Base-by-base conservation (phyloP, 2,113 vertebrate species). In the Datnioides undecimradiatus region DNA sequence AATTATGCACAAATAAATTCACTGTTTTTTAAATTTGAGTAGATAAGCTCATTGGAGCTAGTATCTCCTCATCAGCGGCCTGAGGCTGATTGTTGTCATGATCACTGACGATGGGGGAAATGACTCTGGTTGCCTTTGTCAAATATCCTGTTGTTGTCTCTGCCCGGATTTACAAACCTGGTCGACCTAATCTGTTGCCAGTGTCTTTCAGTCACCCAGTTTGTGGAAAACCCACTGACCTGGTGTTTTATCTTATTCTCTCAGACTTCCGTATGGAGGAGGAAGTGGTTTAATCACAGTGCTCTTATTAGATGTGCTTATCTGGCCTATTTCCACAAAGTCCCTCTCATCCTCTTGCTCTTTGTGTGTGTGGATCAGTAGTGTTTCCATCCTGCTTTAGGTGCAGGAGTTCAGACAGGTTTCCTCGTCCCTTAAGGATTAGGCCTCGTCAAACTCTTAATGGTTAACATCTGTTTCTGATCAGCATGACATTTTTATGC, bases 141-240 rank as follows among this genome's bases (percentile, higher is more conserved):
- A 78, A 72, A 87, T 83, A 90, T 93, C 89, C 92, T 90, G 88
- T 91, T 91, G 74, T 88, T 89, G 82, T 87, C 80, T 79, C 62
- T 52, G 74, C 12, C 1, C 59, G 14, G 51, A 65, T 86, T 86
- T 72, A 83, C 52, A 87, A 90, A 75, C 40, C 65, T 59, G 40
- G 29, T 66, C 5, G 13, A 65, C 31, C 76, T 76, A 54, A 75
- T 65, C 52, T 83, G 43, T 25, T 17, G 58, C 41, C 55, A 11
- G 40, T 62, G 49, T 74, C 79, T 51, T 51, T 79, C 11, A 65
- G 67, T 41, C 55, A 23, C 60, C 8, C 51, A 67, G n/a, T 79
- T 60, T 48, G 51, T 73, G 65, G 59, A 78, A 82, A 88, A 72
- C 34, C n/a, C 1, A 3, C 36, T 71, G 70, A 73, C 83, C 76